A percentile compares a stretch with the other conserved stretches of the same genome.
Conservation (phyloP, 2,888 invertebrate genomes). For the Lithodes maja region DNA sequence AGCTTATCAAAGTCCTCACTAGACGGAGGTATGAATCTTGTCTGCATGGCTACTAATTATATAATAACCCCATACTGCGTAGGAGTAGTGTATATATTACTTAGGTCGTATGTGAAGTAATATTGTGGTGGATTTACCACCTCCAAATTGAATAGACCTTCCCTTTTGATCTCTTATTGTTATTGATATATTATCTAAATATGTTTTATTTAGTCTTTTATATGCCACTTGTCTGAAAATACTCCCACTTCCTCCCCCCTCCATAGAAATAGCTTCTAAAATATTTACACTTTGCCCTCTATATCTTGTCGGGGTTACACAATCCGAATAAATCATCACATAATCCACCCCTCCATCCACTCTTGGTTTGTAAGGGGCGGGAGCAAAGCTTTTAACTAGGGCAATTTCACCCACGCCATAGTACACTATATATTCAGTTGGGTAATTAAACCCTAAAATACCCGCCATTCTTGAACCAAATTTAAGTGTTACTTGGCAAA, state of each 20-base stretch:
- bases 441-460: not conserved
- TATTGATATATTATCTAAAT: not conserved
- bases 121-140: not conserved
- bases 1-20: not conserved
- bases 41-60: not conserved
- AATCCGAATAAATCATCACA: not conserved
- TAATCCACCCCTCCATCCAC: not conserved
- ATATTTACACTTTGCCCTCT: not conserved
- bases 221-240: not conserved
- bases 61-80: not conserved
- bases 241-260: not conserved
- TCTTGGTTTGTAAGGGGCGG: not conserved
- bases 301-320: not conserved
- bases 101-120: not conserved
- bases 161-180: not conserved
- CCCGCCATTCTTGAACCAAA: not conserved
- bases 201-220: not conserved
- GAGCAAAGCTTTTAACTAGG: not conserved
- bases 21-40: not conserved
- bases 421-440: not conserved
- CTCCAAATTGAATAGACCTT: not conserved
- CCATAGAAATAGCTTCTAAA: not conserved
- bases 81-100: not conserved
- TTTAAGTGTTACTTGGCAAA: not conserved
- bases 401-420: not conserved